Evolutionary conservation across 23 tunicate genomes (phyloP), one percentile per base, ranked within the genome.

Genomic region (Styela clava): DNA sequence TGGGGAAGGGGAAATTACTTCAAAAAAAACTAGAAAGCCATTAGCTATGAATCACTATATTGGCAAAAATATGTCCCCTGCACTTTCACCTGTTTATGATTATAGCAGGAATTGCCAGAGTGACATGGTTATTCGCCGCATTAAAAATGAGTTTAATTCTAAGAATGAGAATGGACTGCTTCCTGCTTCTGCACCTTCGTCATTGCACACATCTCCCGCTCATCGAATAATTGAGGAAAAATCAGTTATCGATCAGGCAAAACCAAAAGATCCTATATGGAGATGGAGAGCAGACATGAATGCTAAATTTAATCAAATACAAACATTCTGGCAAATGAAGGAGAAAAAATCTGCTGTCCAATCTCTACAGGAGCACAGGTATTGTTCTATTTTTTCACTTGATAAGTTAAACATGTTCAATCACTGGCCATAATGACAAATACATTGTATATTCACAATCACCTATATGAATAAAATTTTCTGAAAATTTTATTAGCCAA

Each of bases 251-350:
- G 26, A 52, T 35, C 21, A 33, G 26, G 65, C 52, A 52, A 76
- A 76, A 44, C 64, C 29, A 26, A 67, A 29, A 25, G 71, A 67
- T 22, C 71, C 71, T 2, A 26, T 19, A 34, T 52, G 2, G 83
- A 37, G 62, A 19, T n/a, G 73, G 26, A 29, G 34, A 22, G 33
- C 74, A 20, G 74, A 72, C 3, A 79, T 78, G 71, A 85, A 85
- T 63, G 78, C 52, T 25, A 89, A 89, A 33, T 89, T 89, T 65
- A 89, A 73, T 51, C 73, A 89, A 64, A 72, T 89, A 51, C 94
- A 89, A 24, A 89, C 52, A 31, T 89, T 89, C 62, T 89, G 94
- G 94, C 64, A 85, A 37, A 84, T 79, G 85, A 52, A 78, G 31
- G 94, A 89, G 52, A 89, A 79, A 33, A 79, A 79, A 65, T 63